Conservation (phyloP, 1,140 invertebrate species). For the Phocides pigmalion region DNA sequence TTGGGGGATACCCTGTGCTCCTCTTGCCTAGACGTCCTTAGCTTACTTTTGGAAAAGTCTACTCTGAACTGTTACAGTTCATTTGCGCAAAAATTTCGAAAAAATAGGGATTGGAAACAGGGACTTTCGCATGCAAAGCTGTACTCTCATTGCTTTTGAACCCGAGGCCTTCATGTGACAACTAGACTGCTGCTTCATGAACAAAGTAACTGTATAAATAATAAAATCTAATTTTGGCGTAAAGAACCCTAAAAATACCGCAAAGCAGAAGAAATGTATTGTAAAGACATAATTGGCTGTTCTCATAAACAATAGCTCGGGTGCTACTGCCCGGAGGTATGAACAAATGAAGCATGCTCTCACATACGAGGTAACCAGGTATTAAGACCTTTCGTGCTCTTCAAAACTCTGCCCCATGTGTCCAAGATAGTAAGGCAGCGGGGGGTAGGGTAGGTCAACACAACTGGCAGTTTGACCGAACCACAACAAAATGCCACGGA, state of each 20-base stretch:
- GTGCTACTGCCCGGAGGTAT: conserved; percentile 62
- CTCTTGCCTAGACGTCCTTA: too few relatives aligned
- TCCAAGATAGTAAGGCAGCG: conserved; percentile 18
- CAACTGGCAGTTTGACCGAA: conserved; percentile 40
- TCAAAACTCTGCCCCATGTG: conserved; percentile 18
- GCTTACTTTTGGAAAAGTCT: too few relatives aligned
- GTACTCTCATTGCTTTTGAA: too few relatives aligned
- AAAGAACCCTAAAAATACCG: conserved; percentile 45
- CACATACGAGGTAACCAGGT: conserved; percentile 57
- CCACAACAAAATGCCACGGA: conserved; percentile 61
- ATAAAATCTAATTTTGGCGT: not conserved
- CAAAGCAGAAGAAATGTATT: conserved; percentile 62
- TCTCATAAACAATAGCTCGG: conserved; percentile 70
- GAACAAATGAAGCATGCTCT: conserved; percentile 72
- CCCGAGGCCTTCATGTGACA: too few relatives aligned
- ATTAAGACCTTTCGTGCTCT: conserved; percentile 40
- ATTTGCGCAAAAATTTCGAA: too few relatives aligned
- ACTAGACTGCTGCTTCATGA: too few relatives aligned
- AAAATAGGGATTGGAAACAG: too few relatives aligned
- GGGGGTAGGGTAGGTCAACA: conserved; percentile 34
- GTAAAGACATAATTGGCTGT: conserved; percentile 75
- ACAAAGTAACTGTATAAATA: not conserved
- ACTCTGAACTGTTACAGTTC: too few relatives aligned
- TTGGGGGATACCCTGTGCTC: too few relatives aligned
- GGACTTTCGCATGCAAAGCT: too few relatives aligned